Conservation (phyloP, 2,888 invertebrate genomes). For the Andricus quercusramuli region DNA sequence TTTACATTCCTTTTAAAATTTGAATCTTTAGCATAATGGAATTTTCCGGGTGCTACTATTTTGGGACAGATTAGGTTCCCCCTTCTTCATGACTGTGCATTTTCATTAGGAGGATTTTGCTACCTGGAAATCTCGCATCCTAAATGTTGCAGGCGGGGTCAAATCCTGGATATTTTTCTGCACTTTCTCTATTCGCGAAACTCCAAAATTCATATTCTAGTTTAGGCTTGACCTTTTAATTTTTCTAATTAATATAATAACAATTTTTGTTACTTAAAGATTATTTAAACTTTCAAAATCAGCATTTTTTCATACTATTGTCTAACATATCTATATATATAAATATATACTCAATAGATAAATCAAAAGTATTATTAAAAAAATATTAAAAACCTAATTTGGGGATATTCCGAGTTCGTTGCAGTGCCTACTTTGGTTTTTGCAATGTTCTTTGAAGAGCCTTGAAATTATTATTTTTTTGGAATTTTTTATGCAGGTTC, state of each 20-base stretch:
- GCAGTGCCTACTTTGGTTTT: background rate
- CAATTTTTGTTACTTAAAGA: background rate
- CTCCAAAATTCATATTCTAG: background rate
- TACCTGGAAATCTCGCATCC: background rate
- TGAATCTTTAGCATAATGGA: background rate
- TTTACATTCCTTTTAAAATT: background rate
- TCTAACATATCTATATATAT: background rate
- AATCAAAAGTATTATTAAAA: background rate
- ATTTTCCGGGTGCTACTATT: background rate
- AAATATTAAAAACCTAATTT: background rate
- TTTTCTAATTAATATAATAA: background rate
- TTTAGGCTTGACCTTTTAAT: background rate
- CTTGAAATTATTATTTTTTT: background rate
- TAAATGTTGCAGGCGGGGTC: background rate
- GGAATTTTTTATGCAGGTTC: slow-evolving; percentile 1
- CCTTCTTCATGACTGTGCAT: background rate
- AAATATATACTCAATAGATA: background rate
- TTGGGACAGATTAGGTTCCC: background rate
- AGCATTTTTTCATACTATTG: background rate
- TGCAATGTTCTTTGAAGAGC: background rate
- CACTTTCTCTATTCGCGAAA: background rate
- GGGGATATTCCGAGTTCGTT: background rate
- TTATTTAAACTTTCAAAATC: background rate
- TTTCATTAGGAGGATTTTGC: background rate
- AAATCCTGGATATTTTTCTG: background rate